Percentiles rank a stretch among this genome's conserved stretches.
Conservation (phyloP, 2,888 invertebrate genomes). For the Balanococcus diminutus region DNA sequence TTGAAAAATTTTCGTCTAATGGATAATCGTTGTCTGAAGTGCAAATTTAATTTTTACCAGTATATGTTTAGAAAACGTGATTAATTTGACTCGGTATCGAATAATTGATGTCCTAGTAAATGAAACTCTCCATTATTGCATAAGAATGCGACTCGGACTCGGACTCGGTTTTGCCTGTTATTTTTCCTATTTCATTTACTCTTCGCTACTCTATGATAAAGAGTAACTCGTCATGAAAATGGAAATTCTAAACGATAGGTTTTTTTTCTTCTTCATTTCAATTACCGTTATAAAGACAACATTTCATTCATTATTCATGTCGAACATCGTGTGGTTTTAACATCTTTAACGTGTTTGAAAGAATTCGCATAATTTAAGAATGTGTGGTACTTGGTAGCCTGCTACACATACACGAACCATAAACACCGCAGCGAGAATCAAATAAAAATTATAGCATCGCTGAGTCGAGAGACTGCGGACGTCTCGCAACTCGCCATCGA, state of each 20-base stretch:
- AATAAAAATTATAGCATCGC: constrained; percentile 17
- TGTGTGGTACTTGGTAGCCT: not conserved
- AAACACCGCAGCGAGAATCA: constrained; percentile 1
- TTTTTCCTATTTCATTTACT: not conserved
- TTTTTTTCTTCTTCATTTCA: constrained; percentile 42
- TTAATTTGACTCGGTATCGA: constrained; percentile 27
- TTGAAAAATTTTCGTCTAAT: constrained; percentile 1
- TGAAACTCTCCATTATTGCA: constrained; percentile 39
- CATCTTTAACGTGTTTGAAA: constrained; percentile 48
- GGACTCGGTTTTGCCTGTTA: not conserved
- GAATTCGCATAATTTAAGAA: constrained; percentile 51
- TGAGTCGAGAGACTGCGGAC: not conserved
- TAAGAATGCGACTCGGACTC: constrained; percentile 15
- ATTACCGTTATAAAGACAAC: constrained; percentile 53
- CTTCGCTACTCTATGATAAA: constrained; percentile 26
- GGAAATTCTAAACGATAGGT: constrained; percentile 49
- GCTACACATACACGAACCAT: constrained; percentile 9
- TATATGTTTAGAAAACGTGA: constrained; percentile 27
- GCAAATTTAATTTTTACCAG: constrained; percentile 20
- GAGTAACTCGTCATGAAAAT: constrained; percentile 53
- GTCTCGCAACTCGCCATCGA: not conserved
- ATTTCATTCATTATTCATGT: constrained; percentile 55
- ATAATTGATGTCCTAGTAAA: constrained; percentile 33
- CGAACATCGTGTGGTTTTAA: constrained; percentile 51
- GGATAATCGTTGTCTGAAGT: constrained; percentile 20